Base-by-base conservation (phyloP, 1,140 invertebrate species). In the Brachionus plicatilis region DNA sequence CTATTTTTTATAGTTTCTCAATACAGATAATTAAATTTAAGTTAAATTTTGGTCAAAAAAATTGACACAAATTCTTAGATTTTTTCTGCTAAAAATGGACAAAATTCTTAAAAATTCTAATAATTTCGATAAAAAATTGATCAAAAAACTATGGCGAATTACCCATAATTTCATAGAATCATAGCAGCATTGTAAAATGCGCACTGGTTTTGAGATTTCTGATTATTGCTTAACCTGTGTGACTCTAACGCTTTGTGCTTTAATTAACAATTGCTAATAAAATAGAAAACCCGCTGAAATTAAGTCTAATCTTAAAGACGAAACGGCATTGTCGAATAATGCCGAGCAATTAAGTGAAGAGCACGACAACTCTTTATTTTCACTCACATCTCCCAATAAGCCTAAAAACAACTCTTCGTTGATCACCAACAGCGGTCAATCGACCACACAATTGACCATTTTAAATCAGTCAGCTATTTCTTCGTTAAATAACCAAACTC, bases 301-400 rank as follows among this genome's bases (percentile, higher is more conserved):
- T 17, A 72, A 72, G 43, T 9, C 68, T 72, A 45, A 72, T 17
- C 7, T 17, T 41, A 43, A 72, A 41, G 68, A 72, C 45, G 37
- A 72, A 43, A 0, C 68, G 11, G 17, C 3, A 37, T 9, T 41
- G 43, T 43, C 68, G 17, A 43, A 43, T 43, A 72, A 72, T 43
- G 8, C 41, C 14, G 68, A 72, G 6, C 14, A 72, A 8, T 43
- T 72, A 41, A 72, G 43, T 9, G 68, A 72, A 45, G 68, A 72
- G 17, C 68, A 72, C n/a, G 68, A 72, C 33, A 41, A 72, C n/a
- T 72, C 68, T 43, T 43, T 72, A 72, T 72, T 43, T n/a, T 72
- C 68, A 41, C n/a, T 72, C 5, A 45, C 68, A 7, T 72, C 68
- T 17, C 68, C 68, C 29, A 72, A 72, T 43, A 72, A 43, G 43